phyloP scores from a whole-genome alignment of 2,113 vertebrate species.

The Rhinogobius similis region DNA sequence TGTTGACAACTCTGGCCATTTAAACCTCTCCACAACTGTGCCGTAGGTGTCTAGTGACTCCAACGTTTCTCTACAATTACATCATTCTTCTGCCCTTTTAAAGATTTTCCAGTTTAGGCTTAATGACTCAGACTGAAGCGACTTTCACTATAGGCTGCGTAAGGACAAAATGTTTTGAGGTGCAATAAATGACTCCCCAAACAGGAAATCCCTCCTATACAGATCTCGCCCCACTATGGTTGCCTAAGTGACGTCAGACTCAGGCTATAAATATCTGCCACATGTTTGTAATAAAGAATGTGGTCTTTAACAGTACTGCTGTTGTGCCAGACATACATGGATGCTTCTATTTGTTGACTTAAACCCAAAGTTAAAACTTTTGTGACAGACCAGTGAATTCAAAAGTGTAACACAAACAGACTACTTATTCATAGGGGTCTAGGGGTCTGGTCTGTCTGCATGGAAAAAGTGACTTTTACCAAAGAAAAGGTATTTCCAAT shows the following conservation, averaged over 20 bases:
- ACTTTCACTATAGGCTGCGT: background rate
- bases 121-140: constrained; percentile 42
- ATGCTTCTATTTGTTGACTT: background rate
- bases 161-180: background rate
- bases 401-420: constrained; percentile 24
- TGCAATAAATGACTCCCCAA: constrained; percentile 3
- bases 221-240: constrained; percentile 22
- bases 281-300: constrained; percentile 62
- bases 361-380: background rate
- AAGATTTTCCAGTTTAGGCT: constrained; percentile 30
- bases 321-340: background rate
- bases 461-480: constrained; percentile 17
- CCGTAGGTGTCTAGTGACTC: background rate
- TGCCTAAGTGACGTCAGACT: constrained; percentile 58
- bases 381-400: background rate
- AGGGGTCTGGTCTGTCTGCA: background rate
- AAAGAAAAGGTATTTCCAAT: background rate
- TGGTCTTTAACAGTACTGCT: constrained; percentile 20
- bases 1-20: constrained; percentile 4
- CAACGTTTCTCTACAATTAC: constrained; percentile 34
- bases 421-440: constrained; percentile 9
- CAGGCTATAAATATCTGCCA: constrained; percentile 65
- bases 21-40: constrained; percentile 2
- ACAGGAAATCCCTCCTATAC: constrained; percentile 43
- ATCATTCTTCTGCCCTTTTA: constrained; percentile 24